Evolutionary conservation across 1,140 invertebrate species (phyloP).

Genomic region (Drosophila simulans): DNA sequence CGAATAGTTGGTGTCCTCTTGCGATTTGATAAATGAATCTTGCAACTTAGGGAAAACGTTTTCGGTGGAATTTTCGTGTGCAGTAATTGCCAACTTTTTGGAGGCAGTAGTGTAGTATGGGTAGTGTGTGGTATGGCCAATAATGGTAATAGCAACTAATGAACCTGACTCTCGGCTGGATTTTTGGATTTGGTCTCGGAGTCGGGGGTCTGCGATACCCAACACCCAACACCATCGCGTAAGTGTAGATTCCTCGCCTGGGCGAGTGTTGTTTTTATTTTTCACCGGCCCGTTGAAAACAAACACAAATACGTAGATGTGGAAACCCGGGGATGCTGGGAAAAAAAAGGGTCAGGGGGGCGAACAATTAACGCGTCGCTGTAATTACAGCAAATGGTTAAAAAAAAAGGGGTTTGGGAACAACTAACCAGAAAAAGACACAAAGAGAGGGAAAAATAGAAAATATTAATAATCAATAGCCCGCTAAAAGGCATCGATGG

Average conservation of each 20-base stretch:
- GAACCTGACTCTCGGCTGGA: constrained; percentile 39
- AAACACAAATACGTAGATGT: constrained; percentile 58
- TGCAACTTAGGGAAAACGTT: constrained; percentile 2
- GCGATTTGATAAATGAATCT: constrained; percentile 38
- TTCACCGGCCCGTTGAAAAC: constrained; percentile 52
- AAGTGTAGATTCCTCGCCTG: constrained; percentile 78
- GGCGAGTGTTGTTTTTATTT: constrained; percentile 53
- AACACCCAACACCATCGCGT: constrained; percentile 41
- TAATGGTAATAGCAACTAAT: constrained; percentile 73
- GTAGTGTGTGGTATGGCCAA: neutral
- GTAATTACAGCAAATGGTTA: constrained; percentile 73
- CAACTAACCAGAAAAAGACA: constrained; percentile 44
- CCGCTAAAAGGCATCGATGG: constrained; percentile 66
- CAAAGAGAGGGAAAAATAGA: constrained; percentile 24
- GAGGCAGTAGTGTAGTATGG: neutral
- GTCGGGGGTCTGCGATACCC: constrained; percentile 20
- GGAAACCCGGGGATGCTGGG: constrained; percentile 42
- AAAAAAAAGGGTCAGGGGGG: constrained; percentile 44
- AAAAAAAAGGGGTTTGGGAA: constrained; percentile 53
- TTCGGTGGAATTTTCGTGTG: constrained; percentile 8
- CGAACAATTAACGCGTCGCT: constrained; percentile 77
- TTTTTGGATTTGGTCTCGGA: constrained; percentile 12
- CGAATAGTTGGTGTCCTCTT: constrained; percentile 26
- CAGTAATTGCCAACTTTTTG: constrained; percentile 43
- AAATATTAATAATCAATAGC: constrained; percentile 81